Base-by-base conservation (phyloP, 2,113 vertebrate genomes). In the Xenopus borealis region DNA sequence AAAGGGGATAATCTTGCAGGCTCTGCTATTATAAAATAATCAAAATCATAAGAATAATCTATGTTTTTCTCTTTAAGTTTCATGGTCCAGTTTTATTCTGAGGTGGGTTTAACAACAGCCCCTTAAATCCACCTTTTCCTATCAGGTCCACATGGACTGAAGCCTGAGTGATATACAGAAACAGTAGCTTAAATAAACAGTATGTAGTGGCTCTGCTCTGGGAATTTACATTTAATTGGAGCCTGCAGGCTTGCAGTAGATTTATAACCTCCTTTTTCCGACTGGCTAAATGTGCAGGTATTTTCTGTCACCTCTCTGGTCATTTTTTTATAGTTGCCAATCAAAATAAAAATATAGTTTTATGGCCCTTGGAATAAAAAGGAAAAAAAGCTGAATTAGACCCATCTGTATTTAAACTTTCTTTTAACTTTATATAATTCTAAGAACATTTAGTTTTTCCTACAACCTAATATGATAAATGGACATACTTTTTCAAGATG, bases 151-250 rank as follows among this genome's bases (percentile, higher is more conserved):
- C 14, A 55, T 13, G 66, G 45, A 58, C 50, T 33, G 44, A 57
- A 77, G 46, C 67, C 20, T 27, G 55, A 64, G 74, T 57, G 73
- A 50, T 69, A 33, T 55, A 52, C 66, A 76, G 69, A 69, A 53
- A 63, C 59, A 64, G 69, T 64, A 70, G 47, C 67, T 77, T 77
- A 77, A 77, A 77, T 70, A 77, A 77, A 70, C 74, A 69, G 53
- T 69, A 77, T 62, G 61, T 70, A 59, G 74, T 62, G 69, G 61
- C 20, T 66, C 58, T 30, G 59, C 74, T 70, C 66, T 46, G 74
- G 67, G 74, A 77, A 77, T 77, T 77, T 77, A 69, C 67, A 70
- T 77, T 70, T 64, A 77, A 70, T 77, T 77, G 74, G 57, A 76
- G 74, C 66, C 67, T 70, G 66, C 47, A 59, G 74, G 63, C 30